Conservation (phyloP, 2,888 invertebrate species). For the Drosophila helvetica region DNA sequence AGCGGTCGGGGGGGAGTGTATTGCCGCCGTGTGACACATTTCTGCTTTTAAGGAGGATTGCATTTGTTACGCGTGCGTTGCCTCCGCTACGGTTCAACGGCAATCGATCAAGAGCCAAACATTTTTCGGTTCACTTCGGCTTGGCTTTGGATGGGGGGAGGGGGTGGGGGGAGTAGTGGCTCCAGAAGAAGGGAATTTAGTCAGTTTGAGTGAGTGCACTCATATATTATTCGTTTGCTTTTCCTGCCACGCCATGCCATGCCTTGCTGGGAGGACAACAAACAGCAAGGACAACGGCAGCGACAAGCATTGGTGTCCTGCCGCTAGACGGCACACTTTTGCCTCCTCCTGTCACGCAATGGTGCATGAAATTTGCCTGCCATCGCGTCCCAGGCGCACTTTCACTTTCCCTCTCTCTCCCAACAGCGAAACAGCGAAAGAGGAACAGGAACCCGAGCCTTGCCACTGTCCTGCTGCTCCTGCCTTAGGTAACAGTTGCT, state of each 20-base stretch:
- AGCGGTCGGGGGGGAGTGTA: conserved; percentile 27
- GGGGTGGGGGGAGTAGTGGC: conserved; percentile 10
- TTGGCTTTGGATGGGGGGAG: conserved; percentile 16
- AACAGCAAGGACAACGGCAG: conserved; percentile 26
- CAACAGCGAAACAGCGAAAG: neutral
- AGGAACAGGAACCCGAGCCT: neutral
- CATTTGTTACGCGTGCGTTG: conserved; percentile 78
- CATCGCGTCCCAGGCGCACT: conserved; percentile 58
- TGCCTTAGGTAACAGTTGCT: conserved; percentile 59
- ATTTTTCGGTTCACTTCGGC: conserved; percentile 56
- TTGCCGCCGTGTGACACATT: conserved; percentile 80
- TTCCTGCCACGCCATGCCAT: conserved; percentile 13
- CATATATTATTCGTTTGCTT: conserved; percentile 65
- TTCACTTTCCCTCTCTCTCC: conserved; percentile 61
- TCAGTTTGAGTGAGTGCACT: conserved; percentile 80
- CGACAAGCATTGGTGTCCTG: conserved; percentile 52
- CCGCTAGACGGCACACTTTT: conserved; percentile 57
- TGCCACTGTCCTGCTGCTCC: conserved; percentile 9
- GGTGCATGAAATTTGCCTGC: conserved; percentile 74
- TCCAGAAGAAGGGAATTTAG: conserved; percentile 57
- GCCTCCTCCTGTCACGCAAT: conserved; percentile 55
- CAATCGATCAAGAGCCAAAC: conserved; percentile 80
- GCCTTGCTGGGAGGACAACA: no score
- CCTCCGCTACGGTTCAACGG: conserved; percentile 74
- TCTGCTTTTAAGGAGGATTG: conserved; percentile 81